Conservation (phyloP, 2,113 vertebrate genomes). For the Andinoacara biseriatus region DNA sequence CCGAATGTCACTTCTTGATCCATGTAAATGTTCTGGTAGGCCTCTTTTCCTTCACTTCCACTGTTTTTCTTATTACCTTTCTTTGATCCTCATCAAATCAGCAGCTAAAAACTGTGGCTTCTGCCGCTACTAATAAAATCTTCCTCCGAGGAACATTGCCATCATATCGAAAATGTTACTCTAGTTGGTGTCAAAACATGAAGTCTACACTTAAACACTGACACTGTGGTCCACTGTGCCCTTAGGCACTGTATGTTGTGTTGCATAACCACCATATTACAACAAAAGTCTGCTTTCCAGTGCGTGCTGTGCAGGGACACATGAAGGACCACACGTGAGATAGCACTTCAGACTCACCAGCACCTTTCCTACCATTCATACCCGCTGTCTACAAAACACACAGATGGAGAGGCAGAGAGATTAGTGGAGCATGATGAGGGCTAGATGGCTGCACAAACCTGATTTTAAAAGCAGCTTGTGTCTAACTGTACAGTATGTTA, state of each 20-base stretch:
- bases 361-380: constrained; percentile 11
- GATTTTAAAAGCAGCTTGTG: constrained; percentile 2
- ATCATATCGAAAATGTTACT: background rate
- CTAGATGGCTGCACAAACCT: background rate
- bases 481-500: background rate
- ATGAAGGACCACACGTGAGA: constrained; percentile 26
- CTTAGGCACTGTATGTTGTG: background rate
- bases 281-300: constrained; percentile 9
- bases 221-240: background rate
- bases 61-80: background rate
- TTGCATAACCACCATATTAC: constrained; percentile 30
- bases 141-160: background rate
- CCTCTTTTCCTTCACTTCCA: background rate
- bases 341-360: constrained; percentile 6
- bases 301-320: background rate
- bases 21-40: no score
- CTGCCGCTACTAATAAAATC: background rate
- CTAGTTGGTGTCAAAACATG: constrained; percentile 12
- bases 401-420: constrained; percentile 6
- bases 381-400: constrained; percentile 17
- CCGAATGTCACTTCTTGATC: no score
- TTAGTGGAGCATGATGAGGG: constrained; percentile 22
- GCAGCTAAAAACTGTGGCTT: background rate
- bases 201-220: constrained; percentile 4
- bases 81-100: background rate